A percentile compares a stretch with the other conserved stretches of the same genome.
Evolutionary conservation across 2,888 invertebrate genomes (phyloP).

Genomic region (Amitus sp.): DNA sequence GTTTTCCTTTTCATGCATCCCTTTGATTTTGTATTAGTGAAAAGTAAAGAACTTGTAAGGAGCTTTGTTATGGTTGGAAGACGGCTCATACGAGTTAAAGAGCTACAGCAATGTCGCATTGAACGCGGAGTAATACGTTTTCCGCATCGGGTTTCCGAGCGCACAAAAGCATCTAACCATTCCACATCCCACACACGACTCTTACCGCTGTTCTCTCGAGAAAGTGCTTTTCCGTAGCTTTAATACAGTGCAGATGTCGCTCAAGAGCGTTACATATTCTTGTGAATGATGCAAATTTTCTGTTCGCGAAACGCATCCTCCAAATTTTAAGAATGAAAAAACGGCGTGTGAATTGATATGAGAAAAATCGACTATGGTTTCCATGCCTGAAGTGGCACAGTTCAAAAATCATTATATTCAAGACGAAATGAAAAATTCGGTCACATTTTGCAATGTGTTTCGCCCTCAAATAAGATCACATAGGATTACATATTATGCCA

Average conservation of each 20-base stretch:
- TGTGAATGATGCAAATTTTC: constrained; percentile 32
- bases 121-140: constrained; percentile 45
- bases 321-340: constrained; percentile 10
- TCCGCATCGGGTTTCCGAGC: constrained; percentile 41
- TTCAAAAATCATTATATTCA: too few relatives aligned
- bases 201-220: neutral
- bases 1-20: neutral
- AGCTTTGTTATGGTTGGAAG: constrained; percentile 30
- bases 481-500: too few relatives aligned
- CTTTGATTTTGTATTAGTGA: neutral
- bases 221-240: constrained; percentile 30
- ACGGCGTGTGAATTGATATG: constrained; percentile 16
- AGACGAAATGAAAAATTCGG: too few relatives aligned
- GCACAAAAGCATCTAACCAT: constrained; percentile 24
- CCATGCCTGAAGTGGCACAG: too few relatives aligned
- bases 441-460: too few relatives aligned
- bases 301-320: constrained; percentile 22
- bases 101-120: constrained; percentile 29
- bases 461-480: too few relatives aligned
- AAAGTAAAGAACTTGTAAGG: neutral
- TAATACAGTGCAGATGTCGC: constrained; percentile 40
- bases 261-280: too few relatives aligned
- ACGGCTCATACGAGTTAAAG: constrained; percentile 26
- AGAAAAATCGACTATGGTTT: neutral
- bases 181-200: constrained; percentile 26